Base-by-base conservation (phyloP, 2,113 vertebrate genomes). In the Todiramphus saurophagus region DNA sequence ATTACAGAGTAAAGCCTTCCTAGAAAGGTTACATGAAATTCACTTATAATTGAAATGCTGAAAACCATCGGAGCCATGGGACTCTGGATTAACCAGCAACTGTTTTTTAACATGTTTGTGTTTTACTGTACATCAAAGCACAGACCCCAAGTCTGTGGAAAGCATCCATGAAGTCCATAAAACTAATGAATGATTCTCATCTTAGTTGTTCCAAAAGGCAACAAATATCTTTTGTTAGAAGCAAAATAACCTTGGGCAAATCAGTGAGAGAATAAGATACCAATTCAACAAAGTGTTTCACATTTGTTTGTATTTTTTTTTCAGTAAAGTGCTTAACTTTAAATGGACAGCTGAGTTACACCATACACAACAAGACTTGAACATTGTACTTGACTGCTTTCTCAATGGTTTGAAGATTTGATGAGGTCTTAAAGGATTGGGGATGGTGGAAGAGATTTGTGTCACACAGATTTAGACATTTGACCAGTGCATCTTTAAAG, bases 1-100 rank as follows among this genome's bases (percentile, higher is more conserved):
- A n/a, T 73, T 68, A n/a, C 0, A 0, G 16, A 68, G 3, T 11
- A 43, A 85, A 82, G 12, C 31, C 28, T 51, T 30, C 14, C 44
- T 23, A 41, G 37, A 76, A 73, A 77, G 18, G 11, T 87, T 72
- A 41, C 27, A 58, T 13, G 18, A 85, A 88, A 72, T 44, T 44
- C 12, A 25, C 13, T 62, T 66, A 20, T 7, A 88, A 63, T 14
- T 53, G 37, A 62, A 35, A 73, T 37, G 11, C 8, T 77, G 43
- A 72, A 77, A 73, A n/a, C 14, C 41, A 28, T 8, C 80, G 37
- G 37, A 81, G 30, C 11, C 10, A 9, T 23, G 20, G 17, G 17
- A 77, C 48, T n/a, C 33, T 43, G 17, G 19, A 59, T 44, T 79
- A 84, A 81, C 27, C 25, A 81, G 10, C 6, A 67, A 83, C 76